phyloP scores from a whole-genome alignment of 2,888 invertebrate species.

The Argyra leucocephala region DNA sequence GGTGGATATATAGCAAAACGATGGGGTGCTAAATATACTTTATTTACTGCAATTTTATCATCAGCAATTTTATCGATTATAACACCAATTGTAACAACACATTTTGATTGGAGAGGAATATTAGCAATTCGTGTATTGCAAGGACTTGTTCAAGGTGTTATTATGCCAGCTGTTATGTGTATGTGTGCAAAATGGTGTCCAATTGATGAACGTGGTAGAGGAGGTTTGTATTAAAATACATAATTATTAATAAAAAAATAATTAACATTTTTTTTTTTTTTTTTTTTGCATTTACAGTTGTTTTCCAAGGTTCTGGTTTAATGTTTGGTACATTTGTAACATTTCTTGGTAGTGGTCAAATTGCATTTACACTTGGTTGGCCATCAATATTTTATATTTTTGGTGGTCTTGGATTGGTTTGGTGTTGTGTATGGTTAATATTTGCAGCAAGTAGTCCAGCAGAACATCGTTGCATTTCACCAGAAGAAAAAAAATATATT shows the following conservation, averaged over 20 bases:
- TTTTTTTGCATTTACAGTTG: conserved; percentile 39
- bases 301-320: conserved; percentile 50
- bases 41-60: conserved; percentile 51
- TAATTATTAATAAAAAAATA: too few relatives aligned
- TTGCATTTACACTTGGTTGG: conserved; percentile 55
- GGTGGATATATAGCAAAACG: conserved; percentile 61
- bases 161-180: conserved; percentile 57
- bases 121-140: conserved; percentile 52
- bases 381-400: conserved; percentile 57
- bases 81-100: conserved; percentile 56
- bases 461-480: conserved; percentile 48
- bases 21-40: conserved; percentile 57
- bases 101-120: conserved; percentile 54
- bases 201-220: conserved; percentile 50
- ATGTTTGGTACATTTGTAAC: conserved; percentile 58
- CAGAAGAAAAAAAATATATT: conserved; percentile 51
- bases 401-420: conserved; percentile 46
- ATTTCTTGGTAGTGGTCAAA: conserved; percentile 53
- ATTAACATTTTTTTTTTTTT: too few relatives aligned
- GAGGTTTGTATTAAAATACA: too few relatives aligned
- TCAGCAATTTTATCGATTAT: conserved; percentile 56
- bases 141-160: conserved; percentile 58
- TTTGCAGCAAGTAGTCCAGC: conserved; percentile 52
- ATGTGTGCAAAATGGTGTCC: conserved; percentile 62
- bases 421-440: conserved; percentile 49